phyloP scores from a whole-genome alignment of 2,113 vertebrate species.

The Perccottus glenii region DNA sequence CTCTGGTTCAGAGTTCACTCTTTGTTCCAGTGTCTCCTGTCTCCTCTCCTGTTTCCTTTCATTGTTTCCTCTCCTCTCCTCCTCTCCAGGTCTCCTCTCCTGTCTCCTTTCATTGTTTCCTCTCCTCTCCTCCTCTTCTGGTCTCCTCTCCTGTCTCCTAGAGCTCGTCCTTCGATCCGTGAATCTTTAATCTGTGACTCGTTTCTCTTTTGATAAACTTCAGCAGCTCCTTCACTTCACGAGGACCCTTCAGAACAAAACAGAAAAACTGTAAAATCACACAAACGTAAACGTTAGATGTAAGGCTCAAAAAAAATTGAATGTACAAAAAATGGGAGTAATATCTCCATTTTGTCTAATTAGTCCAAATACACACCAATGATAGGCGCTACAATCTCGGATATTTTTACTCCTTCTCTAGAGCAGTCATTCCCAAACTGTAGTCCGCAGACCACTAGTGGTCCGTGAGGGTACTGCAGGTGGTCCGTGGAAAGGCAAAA shows the following conservation, averaged over 20 bases:
- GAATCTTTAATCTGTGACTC: conserved; percentile 11
- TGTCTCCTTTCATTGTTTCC: background rate
- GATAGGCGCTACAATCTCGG: too few relatives aligned
- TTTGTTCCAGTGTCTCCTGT: background rate
- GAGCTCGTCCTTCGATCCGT: conserved; percentile 63
- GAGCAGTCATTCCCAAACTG: too few relatives aligned
- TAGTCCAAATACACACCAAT: too few relatives aligned
- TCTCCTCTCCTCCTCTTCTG: background rate
- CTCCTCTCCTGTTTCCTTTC: background rate
- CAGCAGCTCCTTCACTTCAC: conserved; percentile 77
- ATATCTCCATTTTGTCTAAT: too few relatives aligned
- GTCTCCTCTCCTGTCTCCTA: conserved; percentile 17
- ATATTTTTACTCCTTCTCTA: too few relatives aligned
- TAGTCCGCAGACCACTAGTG: too few relatives aligned
- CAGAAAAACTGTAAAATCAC: background rate
- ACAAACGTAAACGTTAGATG: too few relatives aligned
- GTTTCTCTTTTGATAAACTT: conserved; percentile 72
- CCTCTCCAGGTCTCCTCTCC: background rate
- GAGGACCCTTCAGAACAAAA: conserved; percentile 59
- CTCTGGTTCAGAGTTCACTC: background rate
- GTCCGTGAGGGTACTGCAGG: too few relatives aligned
- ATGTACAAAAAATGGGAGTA: too few relatives aligned
- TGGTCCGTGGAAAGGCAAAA: too few relatives aligned
- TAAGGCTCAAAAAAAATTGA: too few relatives aligned
- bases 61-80: background rate